Evolutionary conservation across 2,888 invertebrate species (phyloP).

Genomic region (Drosophila prostipennis): DNA sequence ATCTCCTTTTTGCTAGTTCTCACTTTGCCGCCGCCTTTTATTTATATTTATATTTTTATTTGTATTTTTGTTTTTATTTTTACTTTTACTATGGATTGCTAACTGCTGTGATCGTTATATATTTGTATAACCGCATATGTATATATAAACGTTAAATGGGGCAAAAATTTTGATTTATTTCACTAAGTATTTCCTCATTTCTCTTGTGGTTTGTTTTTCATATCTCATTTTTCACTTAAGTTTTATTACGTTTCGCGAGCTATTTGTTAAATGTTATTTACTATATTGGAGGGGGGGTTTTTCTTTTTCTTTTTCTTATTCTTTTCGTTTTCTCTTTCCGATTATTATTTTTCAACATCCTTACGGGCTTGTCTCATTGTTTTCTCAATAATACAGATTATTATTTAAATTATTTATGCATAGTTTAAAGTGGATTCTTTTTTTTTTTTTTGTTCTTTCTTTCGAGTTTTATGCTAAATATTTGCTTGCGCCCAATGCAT

Average conservation of each 20-base stretch:
- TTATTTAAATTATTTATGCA: constrained; percentile 59
- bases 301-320: background rate
- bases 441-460: constrained; percentile 17
- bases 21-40: constrained; percentile 10
- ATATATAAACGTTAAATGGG: constrained; percentile 59
- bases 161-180: constrained; percentile 80
- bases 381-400: constrained; percentile 50
- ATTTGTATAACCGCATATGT: constrained; percentile 45
- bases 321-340: background rate
- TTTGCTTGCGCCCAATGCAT: constrained; percentile 46
- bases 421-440: constrained; percentile 52
- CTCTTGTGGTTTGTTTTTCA: constrained; percentile 8
- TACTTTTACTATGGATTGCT: constrained; percentile 38
- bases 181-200: constrained; percentile 55
- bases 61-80: background rate
- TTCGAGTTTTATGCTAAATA: constrained; percentile 55
- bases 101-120: constrained; percentile 37
- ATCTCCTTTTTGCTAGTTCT: constrained; percentile 17
- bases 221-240: constrained; percentile 13
- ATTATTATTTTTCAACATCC: constrained; percentile 31
- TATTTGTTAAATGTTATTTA: constrained; percentile 25
- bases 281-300: constrained; percentile 7
- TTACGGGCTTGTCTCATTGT: constrained; percentile 7
- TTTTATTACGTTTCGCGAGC: constrained; percentile 42
- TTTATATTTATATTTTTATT: background rate